Percentiles rank a stretch among this genome's conserved stretches.
Evolutionary conservation across 2,797 vertebrate genomes (phyloP).

Genomic region (Micromesistius poutassou): DNA sequence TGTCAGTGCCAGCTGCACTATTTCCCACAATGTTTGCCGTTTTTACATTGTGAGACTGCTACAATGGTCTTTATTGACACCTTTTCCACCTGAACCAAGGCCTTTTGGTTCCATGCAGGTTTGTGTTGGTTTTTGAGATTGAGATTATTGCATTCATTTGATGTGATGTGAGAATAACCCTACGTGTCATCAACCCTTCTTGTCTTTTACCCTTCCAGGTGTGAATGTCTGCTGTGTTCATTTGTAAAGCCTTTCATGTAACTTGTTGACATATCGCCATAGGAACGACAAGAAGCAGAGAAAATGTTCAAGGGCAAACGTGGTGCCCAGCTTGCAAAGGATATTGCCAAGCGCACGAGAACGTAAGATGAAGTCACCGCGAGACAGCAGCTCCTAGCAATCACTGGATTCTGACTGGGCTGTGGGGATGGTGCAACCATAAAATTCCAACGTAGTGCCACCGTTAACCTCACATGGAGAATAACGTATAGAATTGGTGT

Average conservation of each 20-base stretch:
- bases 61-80: not conserved
- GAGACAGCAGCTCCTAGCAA: slow-evolving; percentile 78
- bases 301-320: slow-evolving; percentile 99
- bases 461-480: not conserved
- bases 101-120: not conserved
- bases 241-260: slow-evolving; percentile 63
- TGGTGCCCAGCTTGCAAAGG: slow-evolving; percentile 99
- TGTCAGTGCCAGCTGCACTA: not conserved
- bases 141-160: not conserved
- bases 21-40: not conserved
- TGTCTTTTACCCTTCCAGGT: not conserved
- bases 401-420: slow-evolving; percentile 65
- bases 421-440: not conserved
- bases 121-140: not conserved
- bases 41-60: not conserved
- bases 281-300: slow-evolving; percentile 99
- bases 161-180: not conserved
- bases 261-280: slow-evolving; percentile 87
- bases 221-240: slow-evolving; percentile 1
- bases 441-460: not conserved
- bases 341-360: slow-evolving; percentile 98
- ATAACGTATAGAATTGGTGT: not conserved
- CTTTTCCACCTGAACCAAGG: not conserved
- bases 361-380: slow-evolving; percentile 89
- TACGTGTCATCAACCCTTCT: not conserved